These are phyloP conservation scores for Morpho deidamia DNA, from an alignment of 2,888 invertebrate species.

Conservation along the genomic window DNA sequence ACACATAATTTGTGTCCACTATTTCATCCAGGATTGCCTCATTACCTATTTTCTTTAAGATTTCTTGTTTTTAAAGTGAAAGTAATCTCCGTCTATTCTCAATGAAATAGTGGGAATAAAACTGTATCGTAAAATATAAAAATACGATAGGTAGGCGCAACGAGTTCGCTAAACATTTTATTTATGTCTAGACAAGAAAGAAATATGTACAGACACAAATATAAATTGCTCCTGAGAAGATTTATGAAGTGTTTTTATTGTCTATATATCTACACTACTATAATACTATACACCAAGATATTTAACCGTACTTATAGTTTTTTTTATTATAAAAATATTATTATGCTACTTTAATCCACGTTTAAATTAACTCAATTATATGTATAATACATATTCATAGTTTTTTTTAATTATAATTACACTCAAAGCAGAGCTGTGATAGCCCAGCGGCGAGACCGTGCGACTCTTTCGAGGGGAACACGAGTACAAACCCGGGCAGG, in stretches of 20 bases:
- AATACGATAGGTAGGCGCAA: neutral
- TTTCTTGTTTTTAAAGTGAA: neutral
- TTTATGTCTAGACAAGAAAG: conserved; percentile 1
- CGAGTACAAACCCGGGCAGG: too few species aligned
- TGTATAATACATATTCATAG: too few species aligned
- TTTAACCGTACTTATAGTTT: too few species aligned
- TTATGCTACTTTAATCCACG: too few species aligned
- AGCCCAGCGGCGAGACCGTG: too few species aligned
- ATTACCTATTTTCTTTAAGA: conserved; percentile 1
- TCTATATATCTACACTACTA: neutral
- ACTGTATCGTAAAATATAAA: conserved; percentile 11
- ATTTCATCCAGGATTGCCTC: conserved; percentile 1
- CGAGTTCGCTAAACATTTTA: conserved; percentile 1
- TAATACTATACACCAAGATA: neutral
- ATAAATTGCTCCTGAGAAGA: too few species aligned
- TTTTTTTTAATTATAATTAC: too few species aligned
- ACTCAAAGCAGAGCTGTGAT: too few species aligned
- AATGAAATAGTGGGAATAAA: conserved; percentile 23
- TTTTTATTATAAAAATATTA: too few species aligned
- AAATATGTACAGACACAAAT: neutral
- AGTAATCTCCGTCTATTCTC: conserved; percentile 15
- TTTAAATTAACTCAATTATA: too few species aligned
- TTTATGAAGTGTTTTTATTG: too few species aligned
- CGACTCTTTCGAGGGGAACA: too few species aligned
- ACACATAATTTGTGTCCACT: neutral